phyloP scores from a whole-genome alignment of 1,140 invertebrate genomes.

The Listronotus bonariensis region DNA sequence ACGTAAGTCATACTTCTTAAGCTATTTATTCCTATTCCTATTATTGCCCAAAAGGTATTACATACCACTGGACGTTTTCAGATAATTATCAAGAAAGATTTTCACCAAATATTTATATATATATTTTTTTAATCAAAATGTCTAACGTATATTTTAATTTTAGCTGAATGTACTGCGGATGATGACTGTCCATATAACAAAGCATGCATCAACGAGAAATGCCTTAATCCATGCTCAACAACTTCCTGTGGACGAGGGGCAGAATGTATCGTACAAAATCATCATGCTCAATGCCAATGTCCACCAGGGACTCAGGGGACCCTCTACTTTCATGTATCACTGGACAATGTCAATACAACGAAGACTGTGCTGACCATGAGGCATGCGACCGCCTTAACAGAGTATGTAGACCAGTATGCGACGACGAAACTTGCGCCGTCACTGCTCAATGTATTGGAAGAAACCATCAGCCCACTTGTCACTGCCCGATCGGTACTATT shows the following conservation, averaged over 20 bases:
- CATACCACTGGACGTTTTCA: no score
- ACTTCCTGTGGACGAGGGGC: constrained; percentile 78
- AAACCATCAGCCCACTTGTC: constrained; percentile 78
- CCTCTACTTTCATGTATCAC: constrained; percentile 79
- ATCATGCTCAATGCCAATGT: constrained; percentile 80
- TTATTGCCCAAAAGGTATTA: no score
- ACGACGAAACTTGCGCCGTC: constrained; percentile 74
- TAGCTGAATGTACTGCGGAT: constrained; percentile 82
- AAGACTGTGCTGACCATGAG: constrained; percentile 86
- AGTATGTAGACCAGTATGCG: constrained; percentile 81
- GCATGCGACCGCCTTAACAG: constrained; percentile 83
- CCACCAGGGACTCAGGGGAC: constrained; percentile 84
- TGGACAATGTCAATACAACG: constrained; percentile 84
- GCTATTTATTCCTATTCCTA: neutral
- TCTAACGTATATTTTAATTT: constrained; percentile 43
- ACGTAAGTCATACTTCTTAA: constrained; percentile 65
- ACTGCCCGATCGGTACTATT: constrained; percentile 71
- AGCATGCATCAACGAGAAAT: constrained; percentile 77
- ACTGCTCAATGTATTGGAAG: constrained; percentile 74
- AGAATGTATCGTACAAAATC: constrained; percentile 73
- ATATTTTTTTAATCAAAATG: no score
- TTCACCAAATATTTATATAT: no score
- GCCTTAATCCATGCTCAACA: constrained; percentile 75
- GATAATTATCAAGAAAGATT: no score
- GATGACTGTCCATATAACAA: constrained; percentile 86